Percentiles rank a stretch among this genome's conserved stretches.
Evolutionary conservation across 2,888 invertebrate genomes (phyloP).

Genomic region (Lithodes maja): DNA sequence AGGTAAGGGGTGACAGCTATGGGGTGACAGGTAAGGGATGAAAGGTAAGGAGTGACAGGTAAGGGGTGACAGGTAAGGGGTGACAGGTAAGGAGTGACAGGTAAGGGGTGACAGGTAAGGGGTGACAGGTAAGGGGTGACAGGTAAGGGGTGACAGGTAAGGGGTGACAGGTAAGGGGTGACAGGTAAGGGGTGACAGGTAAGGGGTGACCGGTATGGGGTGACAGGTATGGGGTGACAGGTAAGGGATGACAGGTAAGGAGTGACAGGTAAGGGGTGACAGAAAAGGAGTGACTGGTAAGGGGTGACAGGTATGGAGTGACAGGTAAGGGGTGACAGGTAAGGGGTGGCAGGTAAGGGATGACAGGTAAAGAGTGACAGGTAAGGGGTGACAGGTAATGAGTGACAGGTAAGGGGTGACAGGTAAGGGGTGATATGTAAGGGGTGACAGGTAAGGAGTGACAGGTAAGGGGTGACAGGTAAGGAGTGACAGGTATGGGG

Average conservation of each 20-base stretch:
- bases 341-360: not conserved
- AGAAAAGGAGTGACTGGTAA: not conserved
- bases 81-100: not conserved
- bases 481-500: not conserved
- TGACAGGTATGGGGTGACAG: not conserved
- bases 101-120: not conserved
- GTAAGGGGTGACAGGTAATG: not conserved
- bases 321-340: not conserved
- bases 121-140: not conserved
- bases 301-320: not conserved
- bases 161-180: not conserved
- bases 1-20: not conserved
- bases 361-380: not conserved
- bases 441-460: not conserved
- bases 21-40: not conserved
- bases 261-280: not conserved
- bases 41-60: not conserved
- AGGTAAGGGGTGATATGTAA: not conserved
- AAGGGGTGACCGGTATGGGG: not conserved
- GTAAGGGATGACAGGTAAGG: not conserved
- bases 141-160: not conserved
- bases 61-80: not conserved
- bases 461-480: not conserved
- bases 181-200: not conserved
- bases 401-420: not conserved